A percentile compares a stretch with the other conserved stretches of the same genome.
These are phyloP conservation scores for Zaprionus obscuricornis DNA, from an alignment of 2,888 invertebrate genomes.

Conservation along the genomic window DNA sequence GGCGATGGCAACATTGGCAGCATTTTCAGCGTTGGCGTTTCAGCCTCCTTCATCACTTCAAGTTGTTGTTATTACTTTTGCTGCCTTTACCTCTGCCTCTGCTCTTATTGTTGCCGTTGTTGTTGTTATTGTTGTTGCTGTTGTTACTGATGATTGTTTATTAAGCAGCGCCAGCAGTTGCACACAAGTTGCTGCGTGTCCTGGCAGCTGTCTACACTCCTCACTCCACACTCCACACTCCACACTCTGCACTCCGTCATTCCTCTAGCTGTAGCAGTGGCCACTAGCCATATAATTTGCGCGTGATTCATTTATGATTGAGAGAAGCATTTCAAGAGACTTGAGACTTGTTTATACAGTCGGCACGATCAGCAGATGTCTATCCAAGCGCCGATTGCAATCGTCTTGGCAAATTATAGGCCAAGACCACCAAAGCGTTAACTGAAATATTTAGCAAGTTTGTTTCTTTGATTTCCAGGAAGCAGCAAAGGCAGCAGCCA, in stretches of 20 bases:
- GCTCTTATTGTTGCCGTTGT: constrained; percentile 20
- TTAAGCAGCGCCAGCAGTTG: constrained; percentile 70
- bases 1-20: constrained; percentile 19
- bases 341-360: constrained; percentile 51
- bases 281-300: constrained; percentile 71
- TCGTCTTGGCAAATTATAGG: constrained; percentile 77
- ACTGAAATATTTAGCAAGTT: constrained; percentile 80
- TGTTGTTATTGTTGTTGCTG: constrained; percentile 21
- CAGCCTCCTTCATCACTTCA: constrained; percentile 52
- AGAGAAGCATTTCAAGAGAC: constrained; percentile 47
- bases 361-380: constrained; percentile 63
- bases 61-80: constrained; percentile 35
- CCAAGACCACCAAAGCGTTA: constrained; percentile 79
- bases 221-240: no score
- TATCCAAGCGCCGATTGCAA: constrained; percentile 57
- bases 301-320: constrained; percentile 78
- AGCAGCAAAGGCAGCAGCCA: constrained; percentile 38
- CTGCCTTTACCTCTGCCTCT: no score
- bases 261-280: neutral
- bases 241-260: neutral
- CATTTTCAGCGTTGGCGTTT: constrained; percentile 52
- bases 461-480: constrained; percentile 80
- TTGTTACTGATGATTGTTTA: constrained; percentile 74
- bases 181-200: constrained; percentile 38
- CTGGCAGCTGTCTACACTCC: constrained; percentile 27